Conservation (phyloP, 2,113 vertebrate genomes). For the Poeciliopsis occidentalis region DNA sequence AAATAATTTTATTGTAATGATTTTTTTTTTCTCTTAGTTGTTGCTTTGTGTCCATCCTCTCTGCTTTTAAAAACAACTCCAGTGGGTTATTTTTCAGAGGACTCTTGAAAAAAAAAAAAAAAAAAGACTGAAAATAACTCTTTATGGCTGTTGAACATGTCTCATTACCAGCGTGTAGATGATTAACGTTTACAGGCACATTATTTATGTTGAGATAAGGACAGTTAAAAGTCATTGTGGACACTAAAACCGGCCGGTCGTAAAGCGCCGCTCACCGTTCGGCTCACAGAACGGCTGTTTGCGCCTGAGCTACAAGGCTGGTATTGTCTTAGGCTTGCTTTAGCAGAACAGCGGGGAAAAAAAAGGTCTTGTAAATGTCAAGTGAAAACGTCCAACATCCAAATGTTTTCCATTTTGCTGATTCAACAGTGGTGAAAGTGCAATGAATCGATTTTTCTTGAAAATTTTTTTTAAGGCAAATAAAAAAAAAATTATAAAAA, state of each 20-base stretch:
- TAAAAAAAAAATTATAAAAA: slow-evolving; percentile 17
- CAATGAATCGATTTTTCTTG: slow-evolving; percentile 65
- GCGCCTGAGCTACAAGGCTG: background rate
- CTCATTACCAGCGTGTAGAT: slow-evolving; percentile 74
- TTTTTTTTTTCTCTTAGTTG: background rate
- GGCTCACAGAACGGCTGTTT: background rate
- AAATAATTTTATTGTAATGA: background rate
- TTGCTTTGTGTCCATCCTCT: background rate
- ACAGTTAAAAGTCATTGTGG: slow-evolving; percentile 61
- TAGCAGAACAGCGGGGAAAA: too few species aligned
- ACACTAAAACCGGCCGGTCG: slow-evolving; percentile 48
- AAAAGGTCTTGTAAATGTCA: background rate
- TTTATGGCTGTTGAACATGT: slow-evolving; percentile 59
- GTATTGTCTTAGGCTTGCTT: background rate
- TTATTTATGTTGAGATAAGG: slow-evolving; percentile 85
- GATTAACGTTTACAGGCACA: slow-evolving; percentile 78
- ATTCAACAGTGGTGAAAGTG: slow-evolving; percentile 65
- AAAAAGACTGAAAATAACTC: slow-evolving; percentile 49
- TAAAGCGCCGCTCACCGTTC: slow-evolving; percentile 37
- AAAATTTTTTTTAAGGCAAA: background rate
- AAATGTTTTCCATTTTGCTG: slow-evolving; percentile 13
- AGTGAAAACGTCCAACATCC: slow-evolving; percentile 11
- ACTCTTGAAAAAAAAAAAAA: background rate
- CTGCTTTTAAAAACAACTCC: slow-evolving; percentile 5
- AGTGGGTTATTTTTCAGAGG: background rate